Conservation (phyloP, 2,888 invertebrate genomes). For the Scaptomyza cyrtandrae region DNA sequence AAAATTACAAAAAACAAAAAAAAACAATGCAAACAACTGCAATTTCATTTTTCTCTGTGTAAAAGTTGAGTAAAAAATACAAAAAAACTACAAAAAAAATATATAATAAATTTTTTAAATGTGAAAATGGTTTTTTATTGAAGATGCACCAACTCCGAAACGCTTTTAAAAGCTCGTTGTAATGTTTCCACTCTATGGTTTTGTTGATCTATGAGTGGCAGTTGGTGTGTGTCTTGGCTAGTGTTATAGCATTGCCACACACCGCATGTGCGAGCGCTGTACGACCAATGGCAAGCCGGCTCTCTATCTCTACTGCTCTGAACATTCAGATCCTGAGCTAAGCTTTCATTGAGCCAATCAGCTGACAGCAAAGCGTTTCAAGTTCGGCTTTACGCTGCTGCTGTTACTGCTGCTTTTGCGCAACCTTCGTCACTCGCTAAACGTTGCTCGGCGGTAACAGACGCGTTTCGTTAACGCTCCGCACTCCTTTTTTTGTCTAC, state of each 20-base stretch:
- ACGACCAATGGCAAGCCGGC: constrained; percentile 10
- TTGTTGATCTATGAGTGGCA: not conserved
- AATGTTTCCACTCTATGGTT: not conserved
- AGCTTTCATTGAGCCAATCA: constrained; percentile 43
- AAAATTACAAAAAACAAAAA: constrained; percentile 33
- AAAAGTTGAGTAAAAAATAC: constrained; percentile 74
- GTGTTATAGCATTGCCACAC: constrained; percentile 20
- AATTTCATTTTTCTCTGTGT: constrained; percentile 80
- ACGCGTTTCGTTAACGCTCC: constrained; percentile 44
- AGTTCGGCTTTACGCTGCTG: constrained; percentile 49
- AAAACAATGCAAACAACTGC: constrained; percentile 63
- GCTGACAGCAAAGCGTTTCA: constrained; percentile 18
- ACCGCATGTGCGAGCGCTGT: constrained; percentile 8
- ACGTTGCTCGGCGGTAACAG: constrained; percentile 48
- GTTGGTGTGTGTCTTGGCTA: constrained; percentile 30
- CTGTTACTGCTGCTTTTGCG: constrained; percentile 23
- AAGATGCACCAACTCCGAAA: not conserved
- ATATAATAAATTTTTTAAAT: constrained; percentile 68
- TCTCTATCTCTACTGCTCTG: not conserved
- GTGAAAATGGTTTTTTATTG: constrained; percentile 36
- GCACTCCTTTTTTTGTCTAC: not conserved
- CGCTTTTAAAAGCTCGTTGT: not conserved
- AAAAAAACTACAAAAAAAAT: constrained; percentile 42
- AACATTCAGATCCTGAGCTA: constrained; percentile 27
- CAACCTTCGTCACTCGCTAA: constrained; percentile 46